Evolutionary conservation across 2,888 invertebrate species (phyloP).

Genomic region (Cataglyphis albicans): DNA sequence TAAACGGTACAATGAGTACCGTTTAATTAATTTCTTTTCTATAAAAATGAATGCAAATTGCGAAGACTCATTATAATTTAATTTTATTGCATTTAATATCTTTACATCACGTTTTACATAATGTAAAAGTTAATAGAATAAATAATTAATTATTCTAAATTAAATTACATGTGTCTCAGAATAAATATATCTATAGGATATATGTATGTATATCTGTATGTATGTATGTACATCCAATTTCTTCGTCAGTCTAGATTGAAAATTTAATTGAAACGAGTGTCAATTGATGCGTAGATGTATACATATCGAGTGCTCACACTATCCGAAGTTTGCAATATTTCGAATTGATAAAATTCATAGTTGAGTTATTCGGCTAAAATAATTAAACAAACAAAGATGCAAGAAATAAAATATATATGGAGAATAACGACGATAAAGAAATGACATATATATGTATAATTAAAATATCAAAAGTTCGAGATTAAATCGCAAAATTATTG

Average conservation of each 20-base stretch:
- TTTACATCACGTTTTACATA: neutral
- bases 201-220: too few relatives aligned
- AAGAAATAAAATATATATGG: neutral
- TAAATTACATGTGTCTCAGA: constrained; percentile 11
- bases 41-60: neutral
- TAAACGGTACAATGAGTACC: neutral
- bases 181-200: neutral
- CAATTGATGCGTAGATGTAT: constrained; percentile 20
- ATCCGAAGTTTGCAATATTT: constrained; percentile 13
- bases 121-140: constrained; percentile 26
- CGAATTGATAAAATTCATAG: constrained; percentile 4
- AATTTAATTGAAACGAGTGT: constrained; percentile 48
- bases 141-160: constrained; percentile 20
- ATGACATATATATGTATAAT: neutral
- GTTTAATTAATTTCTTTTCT: neutral
- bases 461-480: neutral
- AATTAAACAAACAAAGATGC: neutral
- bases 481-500: neutral
- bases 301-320: neutral
- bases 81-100: neutral
- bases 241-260: constrained; percentile 31
- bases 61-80: neutral
- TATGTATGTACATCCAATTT: neutral
- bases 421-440: neutral
- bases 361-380: neutral